These are phyloP conservation scores for Eremobia ochroleuca DNA, from an alignment of 2,888 invertebrate species.

Conservation along the genomic window DNA sequence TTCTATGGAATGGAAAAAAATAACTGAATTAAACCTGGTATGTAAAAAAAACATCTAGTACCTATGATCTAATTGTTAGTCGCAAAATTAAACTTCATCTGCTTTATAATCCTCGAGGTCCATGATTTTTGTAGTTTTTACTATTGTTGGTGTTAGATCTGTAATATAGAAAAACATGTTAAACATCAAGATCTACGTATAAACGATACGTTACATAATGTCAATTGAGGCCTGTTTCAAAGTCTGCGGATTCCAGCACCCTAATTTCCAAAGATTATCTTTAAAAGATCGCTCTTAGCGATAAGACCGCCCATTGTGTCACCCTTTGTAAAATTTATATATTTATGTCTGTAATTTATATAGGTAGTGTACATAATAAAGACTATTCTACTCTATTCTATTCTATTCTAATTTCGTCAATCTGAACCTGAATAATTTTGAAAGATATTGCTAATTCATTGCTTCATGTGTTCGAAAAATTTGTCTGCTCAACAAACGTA, in stretches of 20 bases:
- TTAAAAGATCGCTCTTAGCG: too few species aligned
- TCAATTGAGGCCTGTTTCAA: background rate
- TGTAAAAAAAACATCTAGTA: background rate
- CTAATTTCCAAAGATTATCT: too few species aligned
- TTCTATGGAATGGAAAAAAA: background rate
- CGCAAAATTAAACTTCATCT: background rate
- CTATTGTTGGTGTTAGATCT: conserved; percentile 51
- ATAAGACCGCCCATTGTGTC: too few species aligned
- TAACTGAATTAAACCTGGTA: conserved; percentile 4
- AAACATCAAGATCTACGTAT: background rate
- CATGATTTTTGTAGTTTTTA: conserved; percentile 4
- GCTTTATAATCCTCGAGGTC: conserved; percentile 28
- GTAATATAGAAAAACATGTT: conserved; percentile 20
- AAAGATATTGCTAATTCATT: too few species aligned
- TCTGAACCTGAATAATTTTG: too few species aligned
- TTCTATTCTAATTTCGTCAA: too few species aligned
- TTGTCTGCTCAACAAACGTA: background rate
- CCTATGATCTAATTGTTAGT: conserved; percentile 6
- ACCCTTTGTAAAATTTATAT: too few species aligned
- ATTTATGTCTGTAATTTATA: too few species aligned
- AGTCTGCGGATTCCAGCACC: background rate
- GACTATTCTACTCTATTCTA: too few species aligned
- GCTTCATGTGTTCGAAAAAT: background rate
- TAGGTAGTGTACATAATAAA: too few species aligned
- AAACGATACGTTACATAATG: background rate